Evolutionary conservation across 2,113 vertebrate species (phyloP).

Genomic region (Forbesichthys agassizii): DNA sequence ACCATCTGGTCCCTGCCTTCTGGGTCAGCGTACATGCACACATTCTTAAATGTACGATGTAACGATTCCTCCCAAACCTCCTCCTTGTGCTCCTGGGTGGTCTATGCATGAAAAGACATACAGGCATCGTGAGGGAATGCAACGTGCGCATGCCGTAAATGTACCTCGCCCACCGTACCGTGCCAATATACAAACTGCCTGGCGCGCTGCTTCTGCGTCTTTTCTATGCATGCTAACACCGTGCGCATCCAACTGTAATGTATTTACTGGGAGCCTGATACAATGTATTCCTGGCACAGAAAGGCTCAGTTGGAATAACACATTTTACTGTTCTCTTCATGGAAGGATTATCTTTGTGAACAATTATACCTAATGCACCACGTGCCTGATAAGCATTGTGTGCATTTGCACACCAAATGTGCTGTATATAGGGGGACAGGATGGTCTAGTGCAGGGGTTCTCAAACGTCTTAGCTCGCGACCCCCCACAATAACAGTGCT

Average conservation of each 20-base stretch:
- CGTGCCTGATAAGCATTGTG: not conserved
- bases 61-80: constrained; percentile 1
- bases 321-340: not conserved
- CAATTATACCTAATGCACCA: not conserved
- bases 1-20: too few relatives aligned
- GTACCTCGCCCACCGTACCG: not conserved
- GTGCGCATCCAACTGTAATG: constrained; percentile 30
- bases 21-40: constrained; percentile 14
- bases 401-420: too few relatives aligned
- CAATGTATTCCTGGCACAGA: constrained; percentile 3
- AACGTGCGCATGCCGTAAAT: not conserved
- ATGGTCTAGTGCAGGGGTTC: too few relatives aligned
- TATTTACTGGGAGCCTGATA: constrained; percentile 13
- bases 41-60: not conserved
- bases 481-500: too few relatives aligned
- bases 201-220: constrained; percentile 25
- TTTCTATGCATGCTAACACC: constrained; percentile 42
- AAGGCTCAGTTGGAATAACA: not conserved
- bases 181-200: constrained; percentile 28
- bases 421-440: too few relatives aligned
- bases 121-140: not conserved
- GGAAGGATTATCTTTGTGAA: not conserved
- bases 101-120: constrained; percentile 8
- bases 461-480: too few relatives aligned
- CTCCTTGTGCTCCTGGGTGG: not conserved